Evolutionary conservation across 2,797 vertebrate species (phyloP).

Genomic region (Taenioides sp.): DNA sequence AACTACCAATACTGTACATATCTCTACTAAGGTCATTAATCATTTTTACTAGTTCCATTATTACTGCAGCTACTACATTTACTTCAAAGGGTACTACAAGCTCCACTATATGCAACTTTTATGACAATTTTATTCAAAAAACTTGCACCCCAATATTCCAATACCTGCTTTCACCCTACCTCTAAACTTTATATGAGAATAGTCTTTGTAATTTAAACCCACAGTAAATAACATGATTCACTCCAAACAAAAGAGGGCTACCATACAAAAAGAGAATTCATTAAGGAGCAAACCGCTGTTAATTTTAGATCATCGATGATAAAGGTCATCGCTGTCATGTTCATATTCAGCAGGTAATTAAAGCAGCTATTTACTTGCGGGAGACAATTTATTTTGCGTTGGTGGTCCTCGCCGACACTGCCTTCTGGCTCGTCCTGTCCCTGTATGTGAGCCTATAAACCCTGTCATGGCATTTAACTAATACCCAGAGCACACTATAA

Average conservation of each 20-base stretch:
- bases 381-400: constrained; percentile 48
- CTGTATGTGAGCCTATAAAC: constrained; percentile 63
- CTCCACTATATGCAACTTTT: no score
- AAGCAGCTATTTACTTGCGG: constrained; percentile 58
- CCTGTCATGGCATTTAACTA: constrained; percentile 63
- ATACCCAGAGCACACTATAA: constrained; percentile 61
- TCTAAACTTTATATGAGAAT: background rate
- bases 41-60: background rate
- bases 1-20: no score
- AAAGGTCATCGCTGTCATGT: constrained; percentile 61
- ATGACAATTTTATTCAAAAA: background rate
- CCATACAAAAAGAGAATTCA: constrained; percentile 23
- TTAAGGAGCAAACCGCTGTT: constrained; percentile 28
- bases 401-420: constrained; percentile 34
- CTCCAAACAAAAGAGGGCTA: constrained; percentile 28
- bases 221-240: constrained; percentile 22
- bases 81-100: background rate
- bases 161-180: background rate
- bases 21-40: background rate
- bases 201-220: constrained; percentile 16
- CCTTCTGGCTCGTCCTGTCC: constrained; percentile 58
- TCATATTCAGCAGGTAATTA: constrained; percentile 59
- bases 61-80: background rate
- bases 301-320: constrained; percentile 53
- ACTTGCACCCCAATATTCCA: background rate